Evolutionary conservation across 2,888 invertebrate genomes (phyloP), one percentile per base, ranked within the genome.

Genomic region (Abrostola tripartita): DNA sequence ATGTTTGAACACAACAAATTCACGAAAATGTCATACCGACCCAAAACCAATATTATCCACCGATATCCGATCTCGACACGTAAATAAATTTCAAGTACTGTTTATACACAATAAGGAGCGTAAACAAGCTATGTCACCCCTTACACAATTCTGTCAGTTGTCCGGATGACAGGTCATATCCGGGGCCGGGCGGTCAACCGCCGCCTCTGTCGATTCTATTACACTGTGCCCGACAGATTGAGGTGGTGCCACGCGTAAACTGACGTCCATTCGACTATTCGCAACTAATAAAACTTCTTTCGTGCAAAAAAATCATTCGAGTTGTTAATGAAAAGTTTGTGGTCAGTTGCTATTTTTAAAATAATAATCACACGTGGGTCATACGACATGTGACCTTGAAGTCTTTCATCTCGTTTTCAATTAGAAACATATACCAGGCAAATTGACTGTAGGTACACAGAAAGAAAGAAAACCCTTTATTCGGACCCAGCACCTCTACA

Each of bases 111-210:
- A 84, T 86, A 86, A 86, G 82, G 81, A 82, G 81, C 76, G 89
- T 86, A 89, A 90, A 91, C 87, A 89, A 81, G 79, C 83, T 81
- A 71, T 81, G 85, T 84, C 84, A 85, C 83, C 85, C 83, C 83
- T 82, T 85, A 86, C 85, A 84, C 86, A 84, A 88, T 85, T 83
- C 86, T 86, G 90, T 89, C 90, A 87, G 87, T 86, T 83, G 80
- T 74, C 84, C 88, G 88, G 88, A 86, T 90, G 93, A 92, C 92
- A 90, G 92, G 89, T 90, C 88, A 90, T 91, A 91, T 90, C 92
- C 90, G 91, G 90, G 80, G 83, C 78, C 82, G 83, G 78, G 78
- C 88, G 89, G 88, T 88, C 89, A 86, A 86, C 86, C 88, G 79
- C 83, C 74, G 88, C 84, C 82, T 87, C 86, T 86, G 89, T 90